Percentiles rank a stretch among this genome's conserved stretches.
Evolutionary conservation across 2,888 invertebrate genomes (phyloP).

Genomic region (Criorhina ranunculi): DNA sequence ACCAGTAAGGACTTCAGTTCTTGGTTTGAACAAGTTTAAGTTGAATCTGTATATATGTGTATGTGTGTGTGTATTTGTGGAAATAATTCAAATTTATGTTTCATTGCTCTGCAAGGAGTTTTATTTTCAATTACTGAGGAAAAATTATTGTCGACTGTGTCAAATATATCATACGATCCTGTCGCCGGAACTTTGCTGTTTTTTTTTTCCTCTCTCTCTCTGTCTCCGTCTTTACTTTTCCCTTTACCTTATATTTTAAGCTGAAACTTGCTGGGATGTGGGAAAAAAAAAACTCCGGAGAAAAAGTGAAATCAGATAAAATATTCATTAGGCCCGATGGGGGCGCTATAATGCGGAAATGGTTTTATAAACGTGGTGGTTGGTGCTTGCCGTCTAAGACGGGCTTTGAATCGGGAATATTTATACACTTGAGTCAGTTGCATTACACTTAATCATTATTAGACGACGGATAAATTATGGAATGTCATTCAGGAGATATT

Average conservation of each 20-base stretch:
- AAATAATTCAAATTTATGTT: conserved; percentile 75
- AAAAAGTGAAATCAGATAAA: conserved; percentile 69
- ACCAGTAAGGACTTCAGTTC: conserved; percentile 49
- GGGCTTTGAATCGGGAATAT: conserved; percentile 5
- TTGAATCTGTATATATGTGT: background rate
- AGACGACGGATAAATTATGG: conserved; percentile 23
- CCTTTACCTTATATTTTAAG: conserved; percentile 26
- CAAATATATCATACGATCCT: conserved; percentile 72
- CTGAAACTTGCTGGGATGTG: background rate
- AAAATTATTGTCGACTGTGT: conserved; percentile 72
- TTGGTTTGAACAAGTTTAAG: conserved; percentile 35
- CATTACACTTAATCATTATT: conserved; percentile 59
- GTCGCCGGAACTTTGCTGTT: conserved; percentile 43
- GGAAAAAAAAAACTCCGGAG: conserved; percentile 5
- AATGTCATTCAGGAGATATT: conserved; percentile 43
- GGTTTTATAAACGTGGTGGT: conserved; percentile 35
- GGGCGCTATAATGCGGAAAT: conserved; percentile 52
- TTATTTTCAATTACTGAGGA: conserved; percentile 74
- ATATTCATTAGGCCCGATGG: conserved; percentile 67
- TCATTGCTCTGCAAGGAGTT: conserved; percentile 70
- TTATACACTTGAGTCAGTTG: conserved; percentile 53
- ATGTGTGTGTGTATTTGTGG: conserved; percentile 15
- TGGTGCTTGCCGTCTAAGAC: background rate
- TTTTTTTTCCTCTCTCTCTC: conserved; percentile 15
- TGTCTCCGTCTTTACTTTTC: conserved; percentile 1